Percentiles rank a stretch among this genome's conserved stretches.
Conservation (phyloP, 2,888 invertebrate genomes). For the Tachina lurida region DNA sequence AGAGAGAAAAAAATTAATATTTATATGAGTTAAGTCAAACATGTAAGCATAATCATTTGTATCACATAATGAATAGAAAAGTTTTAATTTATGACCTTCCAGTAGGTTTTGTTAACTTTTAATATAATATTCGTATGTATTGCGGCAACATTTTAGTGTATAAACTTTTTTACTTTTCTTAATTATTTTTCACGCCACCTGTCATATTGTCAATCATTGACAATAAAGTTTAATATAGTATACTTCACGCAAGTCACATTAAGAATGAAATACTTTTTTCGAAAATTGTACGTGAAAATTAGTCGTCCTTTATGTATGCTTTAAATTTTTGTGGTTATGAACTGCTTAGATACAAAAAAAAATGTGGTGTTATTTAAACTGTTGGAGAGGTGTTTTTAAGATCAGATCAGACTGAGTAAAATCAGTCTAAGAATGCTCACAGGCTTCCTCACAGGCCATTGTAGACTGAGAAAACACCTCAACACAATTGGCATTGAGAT, state of each 20-base stretch:
- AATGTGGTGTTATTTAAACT: too few species aligned
- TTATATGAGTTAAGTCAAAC: not conserved
- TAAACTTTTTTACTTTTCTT: not conserved
- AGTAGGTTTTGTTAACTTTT: not conserved
- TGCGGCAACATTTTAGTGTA: not conserved
- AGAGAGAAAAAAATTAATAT: not conserved
- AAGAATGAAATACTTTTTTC: not conserved
- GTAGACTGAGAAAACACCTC: too few species aligned
- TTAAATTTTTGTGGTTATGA: too few species aligned
- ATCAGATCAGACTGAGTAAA: too few species aligned
- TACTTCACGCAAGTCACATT: too few species aligned
- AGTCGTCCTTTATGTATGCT: too few species aligned
- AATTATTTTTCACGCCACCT: constrained; percentile 5
- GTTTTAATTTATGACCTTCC: not conserved
- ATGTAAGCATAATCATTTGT: constrained; percentile 1
- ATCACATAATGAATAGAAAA: not conserved
- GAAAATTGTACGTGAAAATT: not conserved
- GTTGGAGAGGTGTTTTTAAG: too few species aligned
- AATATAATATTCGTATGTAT: not conserved
- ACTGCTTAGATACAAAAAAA: too few species aligned
- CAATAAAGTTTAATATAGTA: not conserved
- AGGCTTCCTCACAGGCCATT: too few species aligned
- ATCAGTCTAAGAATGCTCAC: too few species aligned
- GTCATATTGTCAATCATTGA: not conserved
- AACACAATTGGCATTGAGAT: too few species aligned